A percentile compares a stretch with the other conserved stretches of the same genome.
Evolutionary conservation across 2,113 vertebrate species (phyloP).

Genomic region (Rhabdomys dilectus): DNA sequence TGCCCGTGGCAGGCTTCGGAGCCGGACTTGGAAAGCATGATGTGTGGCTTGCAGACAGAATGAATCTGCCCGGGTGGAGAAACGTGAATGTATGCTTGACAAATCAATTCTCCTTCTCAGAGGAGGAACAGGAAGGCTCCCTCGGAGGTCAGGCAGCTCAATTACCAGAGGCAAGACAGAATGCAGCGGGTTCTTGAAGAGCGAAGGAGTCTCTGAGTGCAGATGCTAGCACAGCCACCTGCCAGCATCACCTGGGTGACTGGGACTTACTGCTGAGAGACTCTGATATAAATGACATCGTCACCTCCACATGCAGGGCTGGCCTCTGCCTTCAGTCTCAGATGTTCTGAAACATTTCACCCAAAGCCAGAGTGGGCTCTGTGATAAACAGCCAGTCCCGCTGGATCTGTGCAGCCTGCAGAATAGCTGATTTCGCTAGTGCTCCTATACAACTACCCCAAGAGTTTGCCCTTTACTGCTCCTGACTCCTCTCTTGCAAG

Average conservation of each 20-base stretch:
- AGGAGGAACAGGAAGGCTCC: conserved; percentile 56
- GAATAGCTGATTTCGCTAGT: neutral
- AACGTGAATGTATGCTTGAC: conserved; percentile 68
- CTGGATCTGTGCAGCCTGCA: neutral
- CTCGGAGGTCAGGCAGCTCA: conserved; percentile 59
- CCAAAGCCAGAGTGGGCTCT: neutral
- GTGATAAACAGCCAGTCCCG: neutral
- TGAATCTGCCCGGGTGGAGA: conserved; percentile 36
- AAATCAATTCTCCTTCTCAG: conserved; percentile 69
- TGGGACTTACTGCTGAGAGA: neutral
- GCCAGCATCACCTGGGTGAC: neutral
- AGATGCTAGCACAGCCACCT: neutral
- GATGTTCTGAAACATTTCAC: neutral
- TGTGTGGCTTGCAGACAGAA: conserved; percentile 43
- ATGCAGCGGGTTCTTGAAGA: neutral
- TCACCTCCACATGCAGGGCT: neutral
- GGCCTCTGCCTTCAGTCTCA: conserved; percentile 8
- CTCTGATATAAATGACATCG: conserved; percentile 43
- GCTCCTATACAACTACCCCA: neutral
- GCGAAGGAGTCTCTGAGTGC: neutral
- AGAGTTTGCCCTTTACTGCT: neutral
- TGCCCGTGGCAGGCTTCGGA: conserved; percentile 66
- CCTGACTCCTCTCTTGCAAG: neutral
- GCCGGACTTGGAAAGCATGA: conserved; percentile 66
- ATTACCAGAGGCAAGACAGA: conserved; percentile 60